phyloP scores from a whole-genome alignment of 2,888 invertebrate species.

The Luffia ferchaultella region DNA sequence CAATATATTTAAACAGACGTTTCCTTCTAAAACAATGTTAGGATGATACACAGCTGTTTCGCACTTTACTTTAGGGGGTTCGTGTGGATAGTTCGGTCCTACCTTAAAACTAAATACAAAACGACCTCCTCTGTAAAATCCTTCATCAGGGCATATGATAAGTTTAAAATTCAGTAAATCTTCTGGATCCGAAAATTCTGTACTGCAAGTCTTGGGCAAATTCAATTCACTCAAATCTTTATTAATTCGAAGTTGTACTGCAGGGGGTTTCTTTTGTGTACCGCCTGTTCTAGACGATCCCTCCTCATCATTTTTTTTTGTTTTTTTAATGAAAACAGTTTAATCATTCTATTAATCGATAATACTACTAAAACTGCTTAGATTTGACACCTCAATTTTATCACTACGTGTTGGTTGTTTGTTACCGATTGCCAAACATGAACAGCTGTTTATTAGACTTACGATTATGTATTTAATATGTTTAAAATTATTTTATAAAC shows the following conservation, averaged over 20 bases:
- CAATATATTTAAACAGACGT: constrained; percentile 96
- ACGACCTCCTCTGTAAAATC: constrained; percentile 92
- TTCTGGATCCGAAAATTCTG: constrained; percentile 96
- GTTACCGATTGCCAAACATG: not conserved
- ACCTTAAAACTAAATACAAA: constrained; percentile 97
- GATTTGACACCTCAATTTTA: constrained; percentile 48
- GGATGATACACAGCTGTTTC: constrained; percentile 98
- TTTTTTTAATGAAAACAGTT: constrained; percentile 97
- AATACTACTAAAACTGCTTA: constrained; percentile 26
- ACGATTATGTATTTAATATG: no score
- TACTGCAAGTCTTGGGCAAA: constrained; percentile 95
- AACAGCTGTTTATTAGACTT: not conserved
- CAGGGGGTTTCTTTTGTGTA: constrained; percentile 93
- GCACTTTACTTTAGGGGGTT: constrained; percentile 98
- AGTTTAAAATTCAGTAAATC: constrained; percentile 96
- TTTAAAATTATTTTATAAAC: no score
- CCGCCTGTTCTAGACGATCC: constrained; percentile 62
- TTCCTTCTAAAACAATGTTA: constrained; percentile 97
- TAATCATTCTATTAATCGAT: constrained; percentile 87
- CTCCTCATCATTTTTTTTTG: constrained; percentile 98
- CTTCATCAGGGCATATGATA: constrained; percentile 96
- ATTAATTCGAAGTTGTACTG: constrained; percentile 95
- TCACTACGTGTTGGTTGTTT: no score
- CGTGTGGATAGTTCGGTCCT: constrained; percentile 97
- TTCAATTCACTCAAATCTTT: constrained; percentile 99